Conservation (phyloP, 1,140 invertebrate genomes). For the Drosophila kohkoa region DNA sequence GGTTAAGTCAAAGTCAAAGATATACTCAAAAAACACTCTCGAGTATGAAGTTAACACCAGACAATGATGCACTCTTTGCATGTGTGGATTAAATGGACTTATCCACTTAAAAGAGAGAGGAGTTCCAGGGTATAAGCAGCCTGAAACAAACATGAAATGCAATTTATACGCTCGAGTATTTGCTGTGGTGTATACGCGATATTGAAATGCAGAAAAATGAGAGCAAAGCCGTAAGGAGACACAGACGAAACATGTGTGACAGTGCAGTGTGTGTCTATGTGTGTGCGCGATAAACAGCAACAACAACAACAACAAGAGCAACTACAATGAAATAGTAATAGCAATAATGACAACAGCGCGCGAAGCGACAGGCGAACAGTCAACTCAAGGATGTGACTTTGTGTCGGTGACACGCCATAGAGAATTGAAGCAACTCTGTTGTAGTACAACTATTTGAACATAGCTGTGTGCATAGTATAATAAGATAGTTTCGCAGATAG, state of each 20-base stretch:
- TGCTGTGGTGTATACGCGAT: constrained; percentile 28
- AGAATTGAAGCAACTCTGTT: constrained; percentile 14
- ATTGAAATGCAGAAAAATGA: constrained; percentile 40
- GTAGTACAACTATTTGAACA: no score
- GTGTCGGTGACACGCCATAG: constrained; percentile 47
- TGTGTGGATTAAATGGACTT: neutral
- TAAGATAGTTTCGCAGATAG: constrained; percentile 27
- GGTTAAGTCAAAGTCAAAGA: neutral
- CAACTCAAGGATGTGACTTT: constrained; percentile 47
- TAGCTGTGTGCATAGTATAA: constrained; percentile 17
- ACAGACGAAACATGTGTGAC: constrained; percentile 58
- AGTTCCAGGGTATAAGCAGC: constrained; percentile 18
- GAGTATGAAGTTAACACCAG: neutral
- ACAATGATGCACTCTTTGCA: neutral
- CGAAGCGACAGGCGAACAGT: neutral
- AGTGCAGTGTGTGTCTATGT: constrained; percentile 21
- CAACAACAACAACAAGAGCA: constrained; percentile 40
- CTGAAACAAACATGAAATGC: constrained; percentile 46
- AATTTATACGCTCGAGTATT: constrained; percentile 60
- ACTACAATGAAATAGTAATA: constrained; percentile 62
- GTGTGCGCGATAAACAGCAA: constrained; percentile 50
- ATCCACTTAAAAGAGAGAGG: neutral
- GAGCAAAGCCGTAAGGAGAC: constrained; percentile 27
- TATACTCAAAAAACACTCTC: neutral
- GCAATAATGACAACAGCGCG: constrained; percentile 65